Conservation (phyloP, 2,888 invertebrate species). For the Pogonocherus hispidulus region DNA sequence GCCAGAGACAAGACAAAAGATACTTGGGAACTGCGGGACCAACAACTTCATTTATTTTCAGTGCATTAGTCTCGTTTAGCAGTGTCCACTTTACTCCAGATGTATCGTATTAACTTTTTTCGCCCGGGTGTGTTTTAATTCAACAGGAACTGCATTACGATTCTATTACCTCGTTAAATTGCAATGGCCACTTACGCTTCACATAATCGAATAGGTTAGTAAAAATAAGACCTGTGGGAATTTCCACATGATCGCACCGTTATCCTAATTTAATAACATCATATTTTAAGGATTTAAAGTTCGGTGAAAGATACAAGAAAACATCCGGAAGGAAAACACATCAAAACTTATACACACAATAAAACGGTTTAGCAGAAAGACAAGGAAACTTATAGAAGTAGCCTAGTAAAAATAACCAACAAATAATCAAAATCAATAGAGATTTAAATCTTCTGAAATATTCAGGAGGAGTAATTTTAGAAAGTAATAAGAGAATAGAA, state of each 20-base stretch:
- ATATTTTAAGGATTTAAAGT: background rate
- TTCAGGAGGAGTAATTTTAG: too few species aligned
- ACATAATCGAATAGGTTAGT: background rate
- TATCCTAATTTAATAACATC: background rate
- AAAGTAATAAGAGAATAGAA: too few species aligned
- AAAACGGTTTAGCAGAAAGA: too few species aligned
- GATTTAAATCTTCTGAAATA: too few species aligned
- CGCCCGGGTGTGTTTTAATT: constrained; percentile 40
- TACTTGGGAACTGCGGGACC: constrained; percentile 40
- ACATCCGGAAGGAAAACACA: too few species aligned
- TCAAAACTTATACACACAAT: too few species aligned
- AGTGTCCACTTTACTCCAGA: constrained; percentile 54
- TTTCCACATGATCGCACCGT: background rate
- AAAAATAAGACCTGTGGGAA: background rate
- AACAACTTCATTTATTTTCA: constrained; percentile 50
- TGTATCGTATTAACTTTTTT: constrained; percentile 49
- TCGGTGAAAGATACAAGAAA: too few species aligned
- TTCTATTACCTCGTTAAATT: constrained; percentile 45
- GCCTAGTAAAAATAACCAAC: too few species aligned
- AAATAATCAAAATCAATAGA: too few species aligned
- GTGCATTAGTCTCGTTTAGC: constrained; percentile 50
- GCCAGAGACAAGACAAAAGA: constrained; percentile 42
- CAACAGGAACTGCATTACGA: constrained; percentile 38
- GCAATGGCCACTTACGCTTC: constrained; percentile 22
- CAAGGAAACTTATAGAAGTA: too few species aligned